These are phyloP conservation scores for Seira musarum DNA, from an alignment of 2,888 invertebrate genomes.

Conservation along the genomic window DNA sequence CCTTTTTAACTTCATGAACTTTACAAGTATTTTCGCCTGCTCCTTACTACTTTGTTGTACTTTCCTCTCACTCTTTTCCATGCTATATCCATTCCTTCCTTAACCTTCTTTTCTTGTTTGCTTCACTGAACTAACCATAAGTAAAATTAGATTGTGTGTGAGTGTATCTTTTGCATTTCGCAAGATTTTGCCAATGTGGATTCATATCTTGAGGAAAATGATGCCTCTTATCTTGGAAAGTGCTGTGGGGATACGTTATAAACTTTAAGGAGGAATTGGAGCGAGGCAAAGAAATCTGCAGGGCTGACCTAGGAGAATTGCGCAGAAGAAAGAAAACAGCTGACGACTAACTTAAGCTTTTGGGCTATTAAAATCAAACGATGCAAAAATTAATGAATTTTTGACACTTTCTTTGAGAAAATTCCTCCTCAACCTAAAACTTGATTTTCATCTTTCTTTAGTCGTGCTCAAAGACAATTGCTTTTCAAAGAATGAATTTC, in stretches of 20 bases:
- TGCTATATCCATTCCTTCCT: background rate
- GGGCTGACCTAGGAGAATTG: too few relatives aligned
- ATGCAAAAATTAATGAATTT: too few relatives aligned
- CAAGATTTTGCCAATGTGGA: conserved; percentile 37
- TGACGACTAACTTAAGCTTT: too few relatives aligned
- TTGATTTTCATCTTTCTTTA: too few relatives aligned
- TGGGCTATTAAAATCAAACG: too few relatives aligned
- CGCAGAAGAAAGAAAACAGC: too few relatives aligned
- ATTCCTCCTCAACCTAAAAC: too few relatives aligned
- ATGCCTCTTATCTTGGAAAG: background rate
- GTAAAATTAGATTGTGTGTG: conserved; percentile 39
- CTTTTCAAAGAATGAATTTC: too few relatives aligned
- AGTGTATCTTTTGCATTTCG: conserved; percentile 24
- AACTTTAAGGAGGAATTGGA: background rate
- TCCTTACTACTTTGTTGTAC: background rate
- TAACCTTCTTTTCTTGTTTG: background rate
- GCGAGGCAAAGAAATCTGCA: background rate
- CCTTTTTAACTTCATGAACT: conserved; percentile 43
- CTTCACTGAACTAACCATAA: background rate
- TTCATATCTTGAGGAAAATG: background rate
- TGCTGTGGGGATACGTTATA: too few relatives aligned
- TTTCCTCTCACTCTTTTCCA: background rate
- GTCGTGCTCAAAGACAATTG: too few relatives aligned
- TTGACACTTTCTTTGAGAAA: too few relatives aligned
- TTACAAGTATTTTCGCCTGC: conserved; percentile 9